Percentiles rank a stretch among this genome's conserved stretches.
These are phyloP conservation scores for Butorides virescens DNA, from an alignment of 2,113 vertebrate species.

Conservation along the genomic window DNA sequence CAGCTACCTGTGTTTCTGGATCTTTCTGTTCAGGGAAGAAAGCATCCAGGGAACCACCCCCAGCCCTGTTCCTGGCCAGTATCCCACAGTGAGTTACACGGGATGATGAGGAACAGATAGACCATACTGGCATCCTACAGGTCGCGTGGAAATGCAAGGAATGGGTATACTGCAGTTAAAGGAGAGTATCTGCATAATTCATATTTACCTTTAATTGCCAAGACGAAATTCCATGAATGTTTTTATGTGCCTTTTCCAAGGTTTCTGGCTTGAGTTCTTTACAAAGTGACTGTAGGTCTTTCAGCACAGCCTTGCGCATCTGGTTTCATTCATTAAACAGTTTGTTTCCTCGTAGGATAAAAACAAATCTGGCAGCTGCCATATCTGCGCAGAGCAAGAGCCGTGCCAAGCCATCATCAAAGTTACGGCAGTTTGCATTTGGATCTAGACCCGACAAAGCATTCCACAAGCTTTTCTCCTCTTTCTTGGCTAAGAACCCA, in stretches of 20 bases:
- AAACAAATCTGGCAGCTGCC: background rate
- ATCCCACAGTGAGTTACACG: background rate
- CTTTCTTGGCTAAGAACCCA: background rate
- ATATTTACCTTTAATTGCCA: conserved; percentile 9
- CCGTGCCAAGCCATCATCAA: background rate
- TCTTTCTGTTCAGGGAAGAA: background rate
- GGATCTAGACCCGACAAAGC: background rate
- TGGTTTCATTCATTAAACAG: conserved; percentile 4
- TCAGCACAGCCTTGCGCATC: background rate
- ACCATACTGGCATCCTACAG: background rate
- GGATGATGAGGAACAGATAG: background rate
- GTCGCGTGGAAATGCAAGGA: background rate
- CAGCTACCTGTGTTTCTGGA: background rate
- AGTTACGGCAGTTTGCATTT: background rate
- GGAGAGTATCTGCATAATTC: background rate
- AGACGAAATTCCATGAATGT: conserved; percentile 25
- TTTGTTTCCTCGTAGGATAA: background rate
- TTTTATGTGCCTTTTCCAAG: conserved; percentile 10
- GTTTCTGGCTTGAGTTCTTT: background rate
- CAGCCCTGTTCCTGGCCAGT: background rate
- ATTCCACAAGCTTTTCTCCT: background rate
- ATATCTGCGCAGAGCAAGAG: background rate
- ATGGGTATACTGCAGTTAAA: background rate
- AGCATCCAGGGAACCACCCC: background rate
- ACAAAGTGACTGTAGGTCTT: background rate